Base-by-base conservation (phyloP, 2,888 invertebrate species). In the Allacma fusca region DNA sequence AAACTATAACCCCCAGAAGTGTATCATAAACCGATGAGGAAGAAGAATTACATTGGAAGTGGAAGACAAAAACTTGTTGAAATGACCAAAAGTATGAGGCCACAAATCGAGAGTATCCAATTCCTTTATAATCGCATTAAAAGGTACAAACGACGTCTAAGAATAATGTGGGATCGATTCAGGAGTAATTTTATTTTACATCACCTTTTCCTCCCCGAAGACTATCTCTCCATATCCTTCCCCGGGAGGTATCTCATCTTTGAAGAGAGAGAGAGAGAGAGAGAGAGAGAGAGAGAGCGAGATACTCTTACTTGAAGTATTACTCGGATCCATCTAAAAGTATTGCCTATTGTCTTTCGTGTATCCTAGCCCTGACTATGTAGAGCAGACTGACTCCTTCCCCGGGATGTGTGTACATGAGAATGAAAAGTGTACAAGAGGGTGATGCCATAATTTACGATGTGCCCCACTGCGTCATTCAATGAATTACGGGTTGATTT, bases 401-500 rank as follows among this genome's bases (percentile, higher is more conserved):
- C 19, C 2, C n/a, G n/a, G n/a, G n/a, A n/a, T n/a, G n/a, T n/a
- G n/a, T n/a, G n/a, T n/a, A n/a, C n/a, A n/a, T n/a, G n/a, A 16
- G 70, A 70, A 21, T 19, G 44, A 71, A 57, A 19, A 24, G 71
- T 71, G 26, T 50, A 50, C 50, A 50, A 23, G 57, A 43, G 50
- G 72, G 72, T 29, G 62, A 72, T 72, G 72, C 72, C 72, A 70
- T 76, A 76, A 76, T 76, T 76, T 76, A 76, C 70, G 76, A 76
- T 70, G 64, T 69, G 69, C 57, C 76, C 70, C 70, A 69, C 26
- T 76, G 76, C 76, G 76, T 76, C 76, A 69, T 76, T 76, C 76
- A 70, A 76, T 76, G 76, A 76, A 76, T 69, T 76, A 76, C 70
- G 44, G 68, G 13, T 76, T 76, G 76, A 76, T 76, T 76, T 76